phyloP scores from a whole-genome alignment of 1,140 invertebrate species.

The Ephestia elutella region DNA sequence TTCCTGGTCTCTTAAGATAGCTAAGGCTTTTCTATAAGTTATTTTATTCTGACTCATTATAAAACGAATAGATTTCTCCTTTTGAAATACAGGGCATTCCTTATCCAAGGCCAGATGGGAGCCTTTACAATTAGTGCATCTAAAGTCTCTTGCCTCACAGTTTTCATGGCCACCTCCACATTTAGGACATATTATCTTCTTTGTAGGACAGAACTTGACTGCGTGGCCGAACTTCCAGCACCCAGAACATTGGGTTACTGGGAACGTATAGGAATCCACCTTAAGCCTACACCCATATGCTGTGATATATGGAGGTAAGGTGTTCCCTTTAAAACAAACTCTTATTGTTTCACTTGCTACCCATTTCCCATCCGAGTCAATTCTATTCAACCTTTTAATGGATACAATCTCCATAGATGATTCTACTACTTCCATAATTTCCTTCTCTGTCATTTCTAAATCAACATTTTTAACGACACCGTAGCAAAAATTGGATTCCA shows the following conservation, averaged over 20 bases:
- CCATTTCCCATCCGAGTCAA: neutral
- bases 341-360: too few species aligned
- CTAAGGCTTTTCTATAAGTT: slow-evolving; percentile 14
- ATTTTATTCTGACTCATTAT: slow-evolving; percentile 10
- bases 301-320: neutral
- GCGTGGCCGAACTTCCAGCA: slow-evolving; percentile 16
- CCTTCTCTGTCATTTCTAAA: too few species aligned
- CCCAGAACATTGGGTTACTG: slow-evolving; percentile 23
- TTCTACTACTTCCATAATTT: slow-evolving; percentile 11
- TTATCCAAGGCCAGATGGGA: slow-evolving; percentile 23
- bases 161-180: slow-evolving; percentile 24
- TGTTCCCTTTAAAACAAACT: too few species aligned
- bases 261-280: slow-evolving; percentile 21
- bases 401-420: neutral
- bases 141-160: slow-evolving; percentile 15
- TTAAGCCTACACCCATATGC: slow-evolving; percentile 14
- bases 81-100: slow-evolving; percentile 22
- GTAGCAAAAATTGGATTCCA: too few species aligned
- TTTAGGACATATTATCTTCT: slow-evolving; percentile 16
- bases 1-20: too few species aligned
- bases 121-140: slow-evolving; percentile 25
- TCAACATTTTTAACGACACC: too few species aligned
- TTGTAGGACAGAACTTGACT: neutral
- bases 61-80: slow-evolving; percentile 20
- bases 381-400: neutral